These are phyloP conservation scores for Enteromius radiatus DNA, from an alignment of 2,797 vertebrate species.

Conservation along the genomic window DNA sequence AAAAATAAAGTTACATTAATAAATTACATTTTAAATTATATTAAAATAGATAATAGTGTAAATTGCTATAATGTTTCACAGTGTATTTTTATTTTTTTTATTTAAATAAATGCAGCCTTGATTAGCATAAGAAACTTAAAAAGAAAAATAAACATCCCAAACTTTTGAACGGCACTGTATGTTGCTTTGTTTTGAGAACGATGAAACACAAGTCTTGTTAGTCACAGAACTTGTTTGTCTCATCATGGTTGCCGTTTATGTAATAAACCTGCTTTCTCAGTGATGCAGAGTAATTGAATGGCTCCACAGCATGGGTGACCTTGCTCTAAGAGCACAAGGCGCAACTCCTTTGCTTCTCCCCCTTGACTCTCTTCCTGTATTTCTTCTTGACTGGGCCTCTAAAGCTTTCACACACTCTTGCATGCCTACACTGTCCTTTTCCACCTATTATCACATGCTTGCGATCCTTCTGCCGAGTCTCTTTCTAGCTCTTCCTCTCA, in stretches of 20 bases:
- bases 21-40: neutral
- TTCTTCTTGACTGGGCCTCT: neutral
- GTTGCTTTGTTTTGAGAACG: constrained; percentile 8
- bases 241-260: neutral
- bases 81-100: no score
- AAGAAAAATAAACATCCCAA: neutral
- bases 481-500: constrained; percentile 8
- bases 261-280: constrained; percentile 38
- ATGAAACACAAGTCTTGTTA: neutral
- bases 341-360: neutral
- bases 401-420: constrained; percentile 13
- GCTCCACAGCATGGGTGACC: constrained; percentile 34
- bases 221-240: neutral
- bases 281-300: constrained; percentile 40
- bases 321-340: constrained; percentile 37
- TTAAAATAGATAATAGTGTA: neutral
- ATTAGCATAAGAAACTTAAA: neutral
- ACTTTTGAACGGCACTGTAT: neutral
- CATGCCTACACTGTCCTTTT: constrained; percentile 24
- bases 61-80: neutral
- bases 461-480: constrained; percentile 1
- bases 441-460: constrained; percentile 11
- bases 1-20: no score
- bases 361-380: neutral
- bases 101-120: neutral